Percentiles rank a stretch among this genome's conserved stretches.
Conservation (phyloP, 1,140 invertebrate species). For the Danaus plexippus region DNA sequence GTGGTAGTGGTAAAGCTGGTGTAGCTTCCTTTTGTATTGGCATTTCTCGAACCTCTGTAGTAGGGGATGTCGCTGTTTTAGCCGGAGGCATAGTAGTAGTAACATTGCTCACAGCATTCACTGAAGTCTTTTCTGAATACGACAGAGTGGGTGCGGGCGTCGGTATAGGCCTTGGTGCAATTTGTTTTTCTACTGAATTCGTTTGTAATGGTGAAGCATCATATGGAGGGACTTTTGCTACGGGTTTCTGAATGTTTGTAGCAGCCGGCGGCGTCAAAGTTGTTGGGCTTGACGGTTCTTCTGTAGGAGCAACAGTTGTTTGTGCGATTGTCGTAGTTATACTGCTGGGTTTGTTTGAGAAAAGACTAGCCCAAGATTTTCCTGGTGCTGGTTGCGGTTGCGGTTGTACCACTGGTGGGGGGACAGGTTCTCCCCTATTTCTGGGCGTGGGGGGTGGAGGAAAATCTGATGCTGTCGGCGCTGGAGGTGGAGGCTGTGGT, state of each 20-base stretch:
- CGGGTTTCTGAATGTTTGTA: conserved; percentile 66
- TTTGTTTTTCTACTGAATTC: conserved; percentile 38
- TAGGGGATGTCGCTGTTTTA: conserved; percentile 42
- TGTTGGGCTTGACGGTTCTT: conserved; percentile 52
- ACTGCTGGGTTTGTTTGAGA: conserved; percentile 50
- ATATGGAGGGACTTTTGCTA: conserved; percentile 74
- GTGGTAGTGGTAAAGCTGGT: conserved; percentile 49
- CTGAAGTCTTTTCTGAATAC: conserved; percentile 66
- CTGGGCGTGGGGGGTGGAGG: conserved; percentile 65
- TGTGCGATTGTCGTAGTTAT: conserved; percentile 24
- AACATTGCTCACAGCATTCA: conserved; percentile 49
- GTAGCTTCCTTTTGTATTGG: conserved; percentile 38
- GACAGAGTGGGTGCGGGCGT: conserved; percentile 39
- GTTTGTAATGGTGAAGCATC: conserved; percentile 65
- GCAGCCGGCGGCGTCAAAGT: conserved; percentile 33
- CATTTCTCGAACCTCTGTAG: conserved; percentile 45
- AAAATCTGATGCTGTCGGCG: conserved; percentile 67
- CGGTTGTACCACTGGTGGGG: conserved; percentile 39
- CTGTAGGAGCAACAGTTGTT: conserved; percentile 23
- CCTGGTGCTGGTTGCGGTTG: conserved; percentile 54
- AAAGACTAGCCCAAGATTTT: conserved; percentile 68
- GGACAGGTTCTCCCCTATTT: conserved; percentile 47
- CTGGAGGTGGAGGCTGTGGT: conserved; percentile 53
- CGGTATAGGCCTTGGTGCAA: conserved; percentile 22
- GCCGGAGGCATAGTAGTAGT: conserved; percentile 27